Evolutionary conservation across 2,113 vertebrate genomes (phyloP).

Genomic region (Eurypyga helias): DNA sequence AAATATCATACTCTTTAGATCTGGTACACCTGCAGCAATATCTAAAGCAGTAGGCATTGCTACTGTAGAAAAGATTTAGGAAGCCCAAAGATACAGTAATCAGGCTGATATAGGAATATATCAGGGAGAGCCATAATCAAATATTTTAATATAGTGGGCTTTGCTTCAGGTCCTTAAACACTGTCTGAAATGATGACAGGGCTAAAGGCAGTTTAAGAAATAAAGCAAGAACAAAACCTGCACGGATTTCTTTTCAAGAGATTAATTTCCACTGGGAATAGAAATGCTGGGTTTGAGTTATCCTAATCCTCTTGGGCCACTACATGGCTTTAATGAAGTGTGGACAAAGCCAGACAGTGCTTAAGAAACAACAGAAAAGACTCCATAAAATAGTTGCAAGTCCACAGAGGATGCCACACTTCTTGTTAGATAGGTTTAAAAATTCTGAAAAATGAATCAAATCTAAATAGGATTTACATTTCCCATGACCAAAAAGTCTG

Average conservation of each 20-base stretch:
- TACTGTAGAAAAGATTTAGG: neutral
- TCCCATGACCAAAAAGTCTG: neutral
- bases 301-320: slow-evolving; percentile 52
- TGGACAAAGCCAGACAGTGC: slow-evolving; percentile 27
- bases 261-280: slow-evolving; percentile 6
- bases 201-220: slow-evolving; percentile 2
- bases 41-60: neutral
- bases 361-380: slow-evolving; percentile 24
- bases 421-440: slow-evolving; percentile 6
- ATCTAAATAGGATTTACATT: neutral
- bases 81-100: neutral
- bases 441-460: slow-evolving; percentile 10
- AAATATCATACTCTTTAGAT: neutral
- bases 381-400: neutral
- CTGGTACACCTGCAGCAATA: neutral
- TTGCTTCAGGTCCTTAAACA: neutral
- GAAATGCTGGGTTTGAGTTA: slow-evolving; percentile 21
- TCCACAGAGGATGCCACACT: neutral
- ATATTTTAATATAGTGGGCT: neutral
- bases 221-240: slow-evolving; percentile 22
- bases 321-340: slow-evolving; percentile 44
- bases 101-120: neutral
- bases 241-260: slow-evolving; percentile 15
- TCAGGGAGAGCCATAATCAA: neutral
- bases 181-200: neutral